These are phyloP conservation scores for Colletes gigas DNA, from an alignment of 1,140 invertebrate genomes.

Conservation along the genomic window DNA sequence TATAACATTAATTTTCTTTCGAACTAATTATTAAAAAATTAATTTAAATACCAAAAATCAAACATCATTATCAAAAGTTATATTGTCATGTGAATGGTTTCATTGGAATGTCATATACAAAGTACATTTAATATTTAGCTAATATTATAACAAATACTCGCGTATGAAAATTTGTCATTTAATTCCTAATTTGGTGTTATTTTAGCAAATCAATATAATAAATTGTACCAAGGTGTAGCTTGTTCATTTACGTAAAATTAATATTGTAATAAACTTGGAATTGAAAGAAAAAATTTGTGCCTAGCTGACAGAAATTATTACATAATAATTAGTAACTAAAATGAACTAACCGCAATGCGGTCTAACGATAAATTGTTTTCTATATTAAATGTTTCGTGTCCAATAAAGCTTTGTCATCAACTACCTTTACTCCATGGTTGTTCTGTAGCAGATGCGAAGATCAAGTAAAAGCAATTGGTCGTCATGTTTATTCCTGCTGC, in stretches of 20 bases:
- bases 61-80: not conserved
- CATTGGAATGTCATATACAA: slow-evolving; percentile 34
- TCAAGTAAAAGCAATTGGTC: slow-evolving; percentile 89
- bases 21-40: not conserved
- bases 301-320: slow-evolving; percentile 7
- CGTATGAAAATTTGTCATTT: slow-evolving; percentile 7
- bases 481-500: slow-evolving; percentile 89
- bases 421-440: slow-evolving; percentile 86
- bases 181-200: not conserved
- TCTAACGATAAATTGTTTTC: slow-evolving; percentile 68
- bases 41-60: not conserved
- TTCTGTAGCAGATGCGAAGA: slow-evolving; percentile 91
- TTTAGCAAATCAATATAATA: not conserved
- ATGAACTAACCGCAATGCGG: slow-evolving; percentile 72
- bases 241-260: slow-evolving; percentile 1
- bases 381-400: slow-evolving; percentile 61
- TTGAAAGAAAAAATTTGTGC: slow-evolving; percentile 29
- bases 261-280: slow-evolving; percentile 8
- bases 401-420: slow-evolving; percentile 75
- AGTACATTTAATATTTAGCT: slow-evolving; percentile 7
- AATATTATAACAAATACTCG: slow-evolving; percentile 22
- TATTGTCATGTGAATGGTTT: slow-evolving; percentile 25
- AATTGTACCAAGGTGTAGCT: slow-evolving; percentile 3
- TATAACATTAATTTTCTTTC: not conserved
- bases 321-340: slow-evolving; percentile 57